Percentiles rank a stretch among this genome's conserved stretches.
phyloP scores from a whole-genome alignment of 2,113 vertebrate species.

The Phylloscopus whistleri region DNA sequence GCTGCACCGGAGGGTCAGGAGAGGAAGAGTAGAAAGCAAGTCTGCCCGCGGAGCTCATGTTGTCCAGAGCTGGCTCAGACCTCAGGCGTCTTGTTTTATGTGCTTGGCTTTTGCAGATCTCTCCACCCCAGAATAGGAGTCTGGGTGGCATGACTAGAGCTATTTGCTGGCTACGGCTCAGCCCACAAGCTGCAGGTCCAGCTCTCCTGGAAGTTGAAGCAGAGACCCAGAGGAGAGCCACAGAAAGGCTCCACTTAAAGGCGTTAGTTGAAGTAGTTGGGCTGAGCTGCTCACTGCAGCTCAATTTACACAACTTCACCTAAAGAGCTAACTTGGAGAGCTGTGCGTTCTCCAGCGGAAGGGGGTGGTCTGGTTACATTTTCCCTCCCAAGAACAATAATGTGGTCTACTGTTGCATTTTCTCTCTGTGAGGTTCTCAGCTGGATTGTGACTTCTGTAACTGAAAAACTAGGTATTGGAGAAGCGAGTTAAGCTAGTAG shows the following conservation, averaged over 20 bases:
- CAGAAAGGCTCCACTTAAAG: neutral
- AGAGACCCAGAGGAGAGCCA: neutral
- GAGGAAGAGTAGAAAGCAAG: neutral
- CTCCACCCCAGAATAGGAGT: neutral
- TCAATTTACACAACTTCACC: neutral
- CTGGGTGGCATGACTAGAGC: neutral
- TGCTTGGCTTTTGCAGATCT: neutral
- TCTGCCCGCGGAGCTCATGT: neutral
- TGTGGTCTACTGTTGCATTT: neutral
- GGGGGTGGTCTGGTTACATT: accelerated
- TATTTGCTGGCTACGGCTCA: neutral
- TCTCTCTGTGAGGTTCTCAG: neutral
- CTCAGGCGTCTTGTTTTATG: neutral
- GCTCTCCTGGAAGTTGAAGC: neutral
- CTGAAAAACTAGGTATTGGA: neutral
- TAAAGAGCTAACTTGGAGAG: neutral
- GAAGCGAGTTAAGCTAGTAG: neutral
- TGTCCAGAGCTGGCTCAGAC: neutral
- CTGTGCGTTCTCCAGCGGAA: accelerated
- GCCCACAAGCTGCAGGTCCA: neutral
- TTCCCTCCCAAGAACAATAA: neutral
- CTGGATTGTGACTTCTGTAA: neutral
- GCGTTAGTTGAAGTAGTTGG: neutral
- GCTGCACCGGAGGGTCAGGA: accelerated
- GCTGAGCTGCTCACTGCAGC: neutral